Base-by-base conservation (phyloP, 2,888 invertebrate genomes). In the Micoletzkya japonica region DNA sequence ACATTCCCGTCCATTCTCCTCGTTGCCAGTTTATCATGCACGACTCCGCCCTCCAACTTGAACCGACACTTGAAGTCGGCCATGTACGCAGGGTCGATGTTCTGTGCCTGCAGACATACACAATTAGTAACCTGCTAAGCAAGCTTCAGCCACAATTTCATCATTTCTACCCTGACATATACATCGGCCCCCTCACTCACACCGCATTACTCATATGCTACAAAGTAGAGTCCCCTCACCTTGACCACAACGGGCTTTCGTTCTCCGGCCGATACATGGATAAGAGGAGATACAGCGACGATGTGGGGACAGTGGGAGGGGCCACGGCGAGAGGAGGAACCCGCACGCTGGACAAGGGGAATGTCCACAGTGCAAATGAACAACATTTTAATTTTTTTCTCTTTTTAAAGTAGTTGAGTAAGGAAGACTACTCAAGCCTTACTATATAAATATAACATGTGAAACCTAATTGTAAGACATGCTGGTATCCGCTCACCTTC, bases 231-330 rank as follows among this genome's bases (percentile, higher is more conserved):
- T 74, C 86, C 83, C 10, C 78, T 68, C 2, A 83, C 87, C 49
- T 79, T 82, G 2, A 87, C 86, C 10, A 77, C 73, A n/a, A 88
- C 81, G 49, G 79, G 77, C 67, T 82, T 81, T 28, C 71, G 76
- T 7, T 83, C 82, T 20, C 86, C 86, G 7, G 87, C 85, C 0
- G 87, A 85, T n/a, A 87, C 87, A 56, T 86, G 84, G 57, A 87
- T 76, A 36, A 78, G 75, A 30, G 79, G 77, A 17, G 76, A 74
- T 0, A 74, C 71, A 17, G 77, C 71, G n/a, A 75, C 71, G 52
- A 87, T 85, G 60, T 84, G 84, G 1, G 87, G 87, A 76, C 87
- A 87, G 56, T 77, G 79, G 4, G 81, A 73, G 4, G 87, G 86
- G 0, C 87, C 87, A 24, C 81, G 79, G 14, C 81, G 75, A 28